A percentile compares a stretch with the other conserved stretches of the same genome.
Conservation (phyloP, 1,140 invertebrate species). For the Caenorhabditis tropicalis region DNA sequence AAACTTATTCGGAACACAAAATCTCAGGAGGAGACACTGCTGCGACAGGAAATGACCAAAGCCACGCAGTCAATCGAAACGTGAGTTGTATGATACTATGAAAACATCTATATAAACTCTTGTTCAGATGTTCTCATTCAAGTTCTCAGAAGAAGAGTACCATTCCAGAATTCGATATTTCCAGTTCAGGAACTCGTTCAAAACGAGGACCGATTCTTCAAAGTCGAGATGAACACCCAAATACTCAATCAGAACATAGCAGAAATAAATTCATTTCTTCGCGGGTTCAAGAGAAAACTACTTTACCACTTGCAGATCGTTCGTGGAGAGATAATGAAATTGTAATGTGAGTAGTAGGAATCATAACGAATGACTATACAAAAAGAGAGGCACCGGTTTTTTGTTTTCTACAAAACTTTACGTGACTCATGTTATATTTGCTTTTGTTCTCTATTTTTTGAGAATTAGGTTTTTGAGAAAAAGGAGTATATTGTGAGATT, state of each 20-base stretch:
- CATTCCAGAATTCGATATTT: background rate
- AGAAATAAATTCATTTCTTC: background rate
- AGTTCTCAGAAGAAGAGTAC: background rate
- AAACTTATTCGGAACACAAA: background rate
- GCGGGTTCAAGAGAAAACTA: background rate
- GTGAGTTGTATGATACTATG: background rate
- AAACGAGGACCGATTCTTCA: background rate
- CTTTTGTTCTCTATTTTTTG: too few species aligned
- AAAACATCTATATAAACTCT: background rate
- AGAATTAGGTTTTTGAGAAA: too few species aligned
- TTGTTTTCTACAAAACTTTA: too few species aligned
- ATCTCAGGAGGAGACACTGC: background rate
- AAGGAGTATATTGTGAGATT: too few species aligned
- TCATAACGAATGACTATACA: background rate
- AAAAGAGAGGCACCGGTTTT: too few species aligned
- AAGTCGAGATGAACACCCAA: background rate
- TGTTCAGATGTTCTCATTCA: background rate
- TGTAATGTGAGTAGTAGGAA: background rate
- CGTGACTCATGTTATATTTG: too few species aligned
- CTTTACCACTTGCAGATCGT: background rate
- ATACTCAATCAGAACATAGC: background rate
- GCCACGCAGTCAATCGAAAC: background rate
- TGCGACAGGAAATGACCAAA: background rate
- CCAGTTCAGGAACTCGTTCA: background rate
- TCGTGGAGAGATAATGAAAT: constrained; percentile 23